Conservation (phyloP, 2,888 invertebrate species). For the Noctua janthe region DNA sequence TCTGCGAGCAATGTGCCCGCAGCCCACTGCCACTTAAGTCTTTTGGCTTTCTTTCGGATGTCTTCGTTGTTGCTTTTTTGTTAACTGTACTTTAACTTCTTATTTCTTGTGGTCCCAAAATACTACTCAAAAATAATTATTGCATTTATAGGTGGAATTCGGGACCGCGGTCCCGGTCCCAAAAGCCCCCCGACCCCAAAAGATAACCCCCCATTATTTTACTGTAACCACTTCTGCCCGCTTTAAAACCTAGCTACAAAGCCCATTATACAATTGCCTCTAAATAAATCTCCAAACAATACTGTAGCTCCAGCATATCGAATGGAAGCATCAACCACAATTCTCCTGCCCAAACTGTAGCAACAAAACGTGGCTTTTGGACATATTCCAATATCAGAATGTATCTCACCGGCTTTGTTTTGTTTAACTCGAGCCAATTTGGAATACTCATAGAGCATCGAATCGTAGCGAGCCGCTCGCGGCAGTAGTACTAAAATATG, state of each 20-base stretch:
- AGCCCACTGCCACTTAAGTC: too few species aligned
- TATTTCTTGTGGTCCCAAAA: too few species aligned
- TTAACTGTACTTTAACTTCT: too few species aligned
- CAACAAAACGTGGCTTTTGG: conserved; percentile 61
- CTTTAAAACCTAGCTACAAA: not conserved
- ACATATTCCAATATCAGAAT: conserved; percentile 63
- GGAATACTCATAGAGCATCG: conserved; percentile 19
- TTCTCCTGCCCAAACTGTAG: conserved; percentile 27
- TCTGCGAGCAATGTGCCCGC: too few species aligned
- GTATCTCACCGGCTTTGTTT: conserved; percentile 61
- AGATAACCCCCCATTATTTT: not conserved
- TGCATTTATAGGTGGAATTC: too few species aligned
- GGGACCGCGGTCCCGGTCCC: too few species aligned
- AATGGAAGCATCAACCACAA: conserved; percentile 31
- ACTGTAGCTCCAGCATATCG: conserved; percentile 25
- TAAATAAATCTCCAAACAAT: conserved; percentile 28
- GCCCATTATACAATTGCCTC: not conserved
- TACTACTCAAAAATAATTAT: too few species aligned
- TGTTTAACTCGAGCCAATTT: conserved; percentile 65
- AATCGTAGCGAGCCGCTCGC: not conserved
- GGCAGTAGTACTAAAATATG: not conserved
- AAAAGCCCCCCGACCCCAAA: too few species aligned
- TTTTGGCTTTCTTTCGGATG: too few species aligned
- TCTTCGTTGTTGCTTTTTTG: too few species aligned
- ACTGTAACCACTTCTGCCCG: not conserved